These are phyloP conservation scores for Thelaira solivaga DNA, from an alignment of 2,888 invertebrate species.

Conservation along the genomic window DNA sequence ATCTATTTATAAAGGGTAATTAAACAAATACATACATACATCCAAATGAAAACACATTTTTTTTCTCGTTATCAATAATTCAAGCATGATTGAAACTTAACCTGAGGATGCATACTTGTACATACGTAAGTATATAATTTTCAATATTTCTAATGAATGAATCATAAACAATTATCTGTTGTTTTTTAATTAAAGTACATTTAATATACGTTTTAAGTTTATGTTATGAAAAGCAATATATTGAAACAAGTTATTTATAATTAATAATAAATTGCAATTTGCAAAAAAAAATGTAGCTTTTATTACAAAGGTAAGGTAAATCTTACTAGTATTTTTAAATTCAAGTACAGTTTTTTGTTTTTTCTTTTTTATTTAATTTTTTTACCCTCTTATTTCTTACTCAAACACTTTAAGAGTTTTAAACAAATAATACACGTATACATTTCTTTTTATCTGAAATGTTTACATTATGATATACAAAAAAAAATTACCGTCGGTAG, in stretches of 20 bases:
- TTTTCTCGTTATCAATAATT: background rate
- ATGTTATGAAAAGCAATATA: background rate
- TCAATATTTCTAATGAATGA: background rate
- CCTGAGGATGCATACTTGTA: too few relatives aligned
- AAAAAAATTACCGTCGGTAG: too few relatives aligned
- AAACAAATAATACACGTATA: too few relatives aligned
- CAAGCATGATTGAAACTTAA: background rate
- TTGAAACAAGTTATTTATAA: constrained; percentile 5
- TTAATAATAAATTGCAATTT: background rate
- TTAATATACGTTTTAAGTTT: background rate
- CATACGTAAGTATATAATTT: background rate
- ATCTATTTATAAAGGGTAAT: too few relatives aligned
- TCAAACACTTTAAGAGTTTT: too few relatives aligned
- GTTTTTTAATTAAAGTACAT: too few relatives aligned
- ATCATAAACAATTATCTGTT: background rate
- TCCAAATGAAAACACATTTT: background rate
- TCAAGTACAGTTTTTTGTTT: too few relatives aligned
- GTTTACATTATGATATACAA: too few relatives aligned
- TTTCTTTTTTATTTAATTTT: too few relatives aligned
- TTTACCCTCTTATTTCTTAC: too few relatives aligned
- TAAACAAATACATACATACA: background rate
- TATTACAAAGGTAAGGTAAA: too few relatives aligned
- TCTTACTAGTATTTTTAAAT: background rate
- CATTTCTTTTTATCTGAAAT: too few relatives aligned
- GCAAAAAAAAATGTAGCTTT: background rate